Evolutionary conservation across 2,113 vertebrate genomes (phyloP), one percentile per base, ranked within the genome.

Genomic region (Mustelus asterias): DNA sequence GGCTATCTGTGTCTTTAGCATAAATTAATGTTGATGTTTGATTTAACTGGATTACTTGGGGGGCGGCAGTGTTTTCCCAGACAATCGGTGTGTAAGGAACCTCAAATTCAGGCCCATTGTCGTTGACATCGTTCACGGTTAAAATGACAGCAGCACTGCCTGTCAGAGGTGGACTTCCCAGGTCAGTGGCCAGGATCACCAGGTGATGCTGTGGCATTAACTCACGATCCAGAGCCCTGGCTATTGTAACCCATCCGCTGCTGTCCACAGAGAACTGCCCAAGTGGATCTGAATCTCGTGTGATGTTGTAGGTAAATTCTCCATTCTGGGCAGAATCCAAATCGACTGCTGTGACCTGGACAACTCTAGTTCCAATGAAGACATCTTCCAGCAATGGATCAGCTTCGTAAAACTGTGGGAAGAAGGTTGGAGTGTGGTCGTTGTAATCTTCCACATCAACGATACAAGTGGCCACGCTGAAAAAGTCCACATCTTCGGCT

Each of bases 91-190:
- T 97, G 65, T 99, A 99, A 5, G 96, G 96, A 20, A 96, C 97
- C 96, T 99, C 98, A 16, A 99, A 98, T 96, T 98, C 98, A 0
- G 98, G 98, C 3, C 98, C 98, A 0, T 99, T 99, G 96, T 99
- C 98, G 37, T 99, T 99, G 83, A 98, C 69, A 0, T 99, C 98
- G 22, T 98, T 97, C 18, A 99, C 97, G 0, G 97, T 97, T 65
- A 98, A 97, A 96, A 97, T 63, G 48, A 99, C 97, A 10, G 98
- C 98, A 94, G 98, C 98, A 33, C 97, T 98, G 95, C 98, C 98
- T 0, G 98, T 98, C 94, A 98, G 96, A 6, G 97, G 29, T 0
- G 98, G 98, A 54, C 96, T 98, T 41, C 98, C 98, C 96, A 97
- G 97, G 20, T 99, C 98, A 0, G 97, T 97, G 67, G 98, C 98